Evolutionary conservation across 2,797 vertebrate species (phyloP).

Genomic region (Sebastes alutus): DNA sequence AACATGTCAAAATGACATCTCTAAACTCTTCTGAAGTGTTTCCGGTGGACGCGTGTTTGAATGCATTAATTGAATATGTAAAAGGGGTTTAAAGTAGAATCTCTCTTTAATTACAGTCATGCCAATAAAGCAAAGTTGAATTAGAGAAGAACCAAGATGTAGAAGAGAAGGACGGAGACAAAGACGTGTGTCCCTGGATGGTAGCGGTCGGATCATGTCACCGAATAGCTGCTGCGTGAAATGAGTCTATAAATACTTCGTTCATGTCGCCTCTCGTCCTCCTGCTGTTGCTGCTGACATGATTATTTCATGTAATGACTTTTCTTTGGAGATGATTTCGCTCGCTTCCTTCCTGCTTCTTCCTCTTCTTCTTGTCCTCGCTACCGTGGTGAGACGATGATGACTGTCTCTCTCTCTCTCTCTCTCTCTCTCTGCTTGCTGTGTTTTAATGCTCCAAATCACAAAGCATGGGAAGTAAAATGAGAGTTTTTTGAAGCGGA

Average conservation of each 20-base stretch:
- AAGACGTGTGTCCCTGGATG: too few relatives aligned
- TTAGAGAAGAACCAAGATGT: too few relatives aligned
- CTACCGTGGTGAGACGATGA: background rate
- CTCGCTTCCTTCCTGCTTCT: background rate
- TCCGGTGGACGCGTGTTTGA: too few relatives aligned
- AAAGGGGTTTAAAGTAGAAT: too few relatives aligned
- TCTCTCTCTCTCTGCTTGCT: background rate
- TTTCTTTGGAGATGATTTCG: background rate
- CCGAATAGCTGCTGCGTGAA: background rate
- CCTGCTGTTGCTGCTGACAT: background rate
- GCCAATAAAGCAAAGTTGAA: background rate
- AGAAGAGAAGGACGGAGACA: too few relatives aligned
- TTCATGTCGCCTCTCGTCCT: background rate
- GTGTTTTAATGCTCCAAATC: conserved; percentile 20
- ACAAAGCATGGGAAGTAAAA: conserved; percentile 1
- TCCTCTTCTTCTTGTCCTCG: background rate
- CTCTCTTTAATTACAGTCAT: background rate
- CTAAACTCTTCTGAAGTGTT: too few relatives aligned
- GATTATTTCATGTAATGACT: background rate
- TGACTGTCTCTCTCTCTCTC: conserved; percentile 1
- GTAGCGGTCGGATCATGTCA: too few relatives aligned
- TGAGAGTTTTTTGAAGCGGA: background rate
- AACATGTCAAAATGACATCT: too few relatives aligned
- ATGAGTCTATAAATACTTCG: background rate
- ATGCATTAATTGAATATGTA: too few relatives aligned